Evolutionary conservation across 2,797 vertebrate genomes (phyloP), one percentile per base, ranked within the genome.

Genomic region (Melanotaenia maccullochi): DNA sequence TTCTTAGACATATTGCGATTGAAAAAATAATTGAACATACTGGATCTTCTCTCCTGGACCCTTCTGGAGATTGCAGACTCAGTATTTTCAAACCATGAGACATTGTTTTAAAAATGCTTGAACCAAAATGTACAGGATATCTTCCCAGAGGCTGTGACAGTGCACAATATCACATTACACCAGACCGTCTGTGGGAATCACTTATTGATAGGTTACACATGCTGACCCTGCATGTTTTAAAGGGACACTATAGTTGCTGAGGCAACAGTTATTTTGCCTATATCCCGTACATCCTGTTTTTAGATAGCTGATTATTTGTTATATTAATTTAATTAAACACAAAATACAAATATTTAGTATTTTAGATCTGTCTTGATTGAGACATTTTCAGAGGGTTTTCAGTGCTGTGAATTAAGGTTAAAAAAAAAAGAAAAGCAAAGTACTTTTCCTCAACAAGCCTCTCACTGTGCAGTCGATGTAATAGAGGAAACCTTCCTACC

Each of bases 151-250:
- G 57, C 66, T 32, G 30, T 60, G 60, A 52, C 58, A 42, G 33
- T n/a, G 22, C 63, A 28, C 73, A 75, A 88, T 77, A 83, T 86
- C 78, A 78, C 44, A 75, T 36, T 70, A 61, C 24, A 81, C 33
- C 44, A 73, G 20, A 65, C 24, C 38, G 55, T 63, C 36, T 20
- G 7, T 65, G 75, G 33, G 58, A 73, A 55, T 73, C 12, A 51
- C 55, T 73, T 42, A 76, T 24, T 51, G 58, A 75, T 5, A 2
- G 33, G 56, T 1, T 65, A 3, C 44, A 68, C n/a, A 65, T 64
- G 71, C 72, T 87, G 83, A 81, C 22, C 5, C 1, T 54, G 68
- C 71, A 67, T 32, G 33, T 11, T 54, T 42, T 62, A 24, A 28
- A 63, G 6, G 2, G 33, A 60, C 55, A 7, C 35, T 4, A 30